Base-by-base conservation (phyloP, 2,888 invertebrate genomes). In the Brenthis hecate region DNA sequence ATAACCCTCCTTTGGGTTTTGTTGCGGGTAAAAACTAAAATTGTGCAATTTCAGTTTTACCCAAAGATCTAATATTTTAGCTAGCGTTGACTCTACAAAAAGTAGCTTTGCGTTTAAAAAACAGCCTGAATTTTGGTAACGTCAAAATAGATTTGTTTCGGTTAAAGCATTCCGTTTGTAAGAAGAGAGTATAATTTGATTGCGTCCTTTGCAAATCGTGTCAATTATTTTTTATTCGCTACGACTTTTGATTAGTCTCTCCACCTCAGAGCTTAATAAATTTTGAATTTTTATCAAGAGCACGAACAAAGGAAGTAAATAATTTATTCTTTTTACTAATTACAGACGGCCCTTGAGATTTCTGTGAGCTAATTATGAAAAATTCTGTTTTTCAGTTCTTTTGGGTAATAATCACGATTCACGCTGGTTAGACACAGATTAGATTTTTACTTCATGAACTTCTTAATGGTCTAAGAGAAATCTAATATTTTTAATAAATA, bases 301-400 rank as follows among this genome's bases (percentile, higher is more conserved):
- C 56, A 56, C 32, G 36, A 11, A 63, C 19, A 67, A 66, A 62
- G 50, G 32, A 56, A 51, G 11, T 50, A 56, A 56, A 62, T 62
- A 62, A 67, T 67, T 67, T 67, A 62, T 67, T 62, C 66, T 55
- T 62, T 66, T 66, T 56, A 50, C 50, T 62, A 67, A 67, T 67
- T 62, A 67, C 43, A 56, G 51, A 56, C 61, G 23, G 60, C 51
- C 43, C 56, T 67, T 19, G 56, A 28, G 56, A 62, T 67, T 67
- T 62, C 8, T 55, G 51, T 56, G 19, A 61, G 55, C 47, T 67
- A 50, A 56, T 67, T 61, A 67, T 28, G 51, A 56, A 56, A 65
- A 57, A 14, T 16, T 57, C 65, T 50, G 50, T 51, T 67, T 50
- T 54, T 50, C 50, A 32, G 36, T 61, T 51, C 36, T 67, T 51